Base-by-base conservation (phyloP, 2,888 invertebrate species). In the Eucera pruinosa region DNA sequence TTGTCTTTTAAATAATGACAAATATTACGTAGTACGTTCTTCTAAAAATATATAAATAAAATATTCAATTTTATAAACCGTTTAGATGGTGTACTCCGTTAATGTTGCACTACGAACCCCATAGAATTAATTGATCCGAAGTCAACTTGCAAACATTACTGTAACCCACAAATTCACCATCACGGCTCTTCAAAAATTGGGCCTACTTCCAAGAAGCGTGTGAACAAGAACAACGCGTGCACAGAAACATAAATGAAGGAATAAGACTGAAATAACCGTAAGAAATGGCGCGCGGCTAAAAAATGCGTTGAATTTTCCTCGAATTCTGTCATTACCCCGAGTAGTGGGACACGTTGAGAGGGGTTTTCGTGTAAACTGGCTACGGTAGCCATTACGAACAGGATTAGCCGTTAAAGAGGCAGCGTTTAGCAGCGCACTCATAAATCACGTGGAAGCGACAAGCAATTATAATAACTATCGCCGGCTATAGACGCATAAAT, bases 381-480 rank as follows among this genome's bases (percentile, higher is more conserved):
- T 47, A 81, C 77, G 78, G 87, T 89, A 88, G 90, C 90, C 88
- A 89, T 90, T 89, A 89, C 85, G 76, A 84, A 86, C 84, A 74
- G 86, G 85, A 89, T 88, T 88, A 89, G 86, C 86, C 64, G 87
- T 89, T 89, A 88, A 89, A 87, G 85, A 87, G 88, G 82, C 85
- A 82, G 85, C 86, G 81, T 84, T 86, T 87, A 87, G 84, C 84
- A 80, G 87, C 74, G 82, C 84, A 78, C 78, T 82, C 84, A 88
- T 90, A 90, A 90, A 91, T 91, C 89, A 90, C 82, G 83, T 84
- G 83, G 84, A 87, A 89, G 89, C 88, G 89, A 90, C 90, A 90
- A 88, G 90, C 90, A 89, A 90, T 90, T 90, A 90, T 89, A 90
- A 90, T 90, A 90, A 90, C 88, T 89, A 90, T 89, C 87, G 85